A percentile compares a stretch with the other conserved stretches of the same genome.
phyloP scores from a whole-genome alignment of 2,113 vertebrate genomes.

The Lepus europaeus region DNA sequence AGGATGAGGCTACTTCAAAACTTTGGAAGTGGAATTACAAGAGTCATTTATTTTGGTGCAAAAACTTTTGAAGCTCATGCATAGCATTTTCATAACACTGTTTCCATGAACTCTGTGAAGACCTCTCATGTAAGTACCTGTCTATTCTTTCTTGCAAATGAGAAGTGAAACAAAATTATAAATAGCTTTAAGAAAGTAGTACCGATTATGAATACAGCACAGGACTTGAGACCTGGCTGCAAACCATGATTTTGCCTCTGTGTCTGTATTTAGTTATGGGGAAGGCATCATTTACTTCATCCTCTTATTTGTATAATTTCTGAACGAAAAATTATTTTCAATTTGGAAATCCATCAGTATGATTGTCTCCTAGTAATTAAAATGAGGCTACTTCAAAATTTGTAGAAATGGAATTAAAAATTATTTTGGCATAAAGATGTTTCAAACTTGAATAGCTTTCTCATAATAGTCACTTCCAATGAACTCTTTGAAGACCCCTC shows the following conservation, averaged over 20 bases:
- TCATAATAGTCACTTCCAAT: background rate
- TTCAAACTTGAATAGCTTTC: too few relatives aligned
- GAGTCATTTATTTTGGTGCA: too few relatives aligned
- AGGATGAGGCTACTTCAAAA: background rate
- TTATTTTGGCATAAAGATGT: too few relatives aligned
- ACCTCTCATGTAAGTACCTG: background rate
- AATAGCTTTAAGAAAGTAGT: constrained; percentile 35
- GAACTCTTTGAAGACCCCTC: too few relatives aligned
- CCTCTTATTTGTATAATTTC: background rate
- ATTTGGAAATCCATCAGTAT: background rate
- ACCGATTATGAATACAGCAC: background rate
- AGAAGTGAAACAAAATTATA: constrained; percentile 22
- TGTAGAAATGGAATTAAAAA: background rate
- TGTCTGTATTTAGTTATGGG: too few relatives aligned
- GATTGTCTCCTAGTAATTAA: background rate
- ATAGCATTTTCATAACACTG: too few relatives aligned
- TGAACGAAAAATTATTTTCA: constrained; percentile 29
- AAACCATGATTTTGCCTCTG: background rate
- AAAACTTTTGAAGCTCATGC: too few relatives aligned
- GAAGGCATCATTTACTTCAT: background rate
- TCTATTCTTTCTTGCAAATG: background rate
- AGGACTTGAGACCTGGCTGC: background rate
- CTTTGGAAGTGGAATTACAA: too few relatives aligned
- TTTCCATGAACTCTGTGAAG: too few relatives aligned
- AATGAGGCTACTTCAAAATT: too few relatives aligned